Conservation (phyloP, 1,140 invertebrate genomes). For the Capitella teleta region DNA sequence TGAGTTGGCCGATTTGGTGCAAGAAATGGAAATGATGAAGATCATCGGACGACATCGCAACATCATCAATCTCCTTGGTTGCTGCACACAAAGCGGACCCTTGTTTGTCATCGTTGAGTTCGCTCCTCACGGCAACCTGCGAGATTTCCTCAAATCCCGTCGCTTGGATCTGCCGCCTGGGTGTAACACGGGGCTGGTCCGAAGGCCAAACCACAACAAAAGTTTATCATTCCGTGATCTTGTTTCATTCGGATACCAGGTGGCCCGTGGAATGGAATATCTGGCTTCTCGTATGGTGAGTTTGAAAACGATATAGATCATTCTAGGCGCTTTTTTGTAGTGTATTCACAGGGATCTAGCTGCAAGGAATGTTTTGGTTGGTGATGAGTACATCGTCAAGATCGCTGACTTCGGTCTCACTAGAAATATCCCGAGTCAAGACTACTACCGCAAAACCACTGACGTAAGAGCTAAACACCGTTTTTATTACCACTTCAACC, state of each 20-base stretch:
- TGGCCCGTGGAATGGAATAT: slow-evolving; percentile 95
- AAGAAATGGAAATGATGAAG: slow-evolving; percentile 97
- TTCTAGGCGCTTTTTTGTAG: slow-evolving; percentile 36
- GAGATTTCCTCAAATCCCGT: slow-evolving; percentile 79
- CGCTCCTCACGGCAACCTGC: slow-evolving; percentile 80
- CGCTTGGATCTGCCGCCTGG: too few relatives aligned
- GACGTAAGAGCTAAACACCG: slow-evolving; percentile 48
- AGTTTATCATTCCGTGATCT: too few relatives aligned
- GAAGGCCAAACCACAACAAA: too few relatives aligned
- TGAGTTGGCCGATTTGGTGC: slow-evolving; percentile 90
- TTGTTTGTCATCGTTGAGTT: slow-evolving; percentile 88
- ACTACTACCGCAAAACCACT: slow-evolving; percentile 22
- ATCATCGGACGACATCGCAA: slow-evolving; percentile 91
- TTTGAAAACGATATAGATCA: neutral
- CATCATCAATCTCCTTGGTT: slow-evolving; percentile 87
- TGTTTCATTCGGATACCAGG: slow-evolving; percentile 91
- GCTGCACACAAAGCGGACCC: slow-evolving; percentile 80
- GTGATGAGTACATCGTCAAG: slow-evolving; percentile 62
- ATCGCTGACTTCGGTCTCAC: slow-evolving; percentile 81
- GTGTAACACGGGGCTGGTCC: too few relatives aligned
- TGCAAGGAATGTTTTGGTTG: slow-evolving; percentile 66
- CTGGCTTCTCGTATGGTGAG: slow-evolving; percentile 75
- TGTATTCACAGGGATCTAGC: slow-evolving; percentile 82
- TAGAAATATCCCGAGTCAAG: slow-evolving; percentile 49
- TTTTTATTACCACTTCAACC: too few relatives aligned